Percentiles rank a stretch among this genome's conserved stretches.
These are phyloP conservation scores for Schizaphis graminum DNA, from an alignment of 2,888 invertebrate genomes.

Conservation along the genomic window DNA sequence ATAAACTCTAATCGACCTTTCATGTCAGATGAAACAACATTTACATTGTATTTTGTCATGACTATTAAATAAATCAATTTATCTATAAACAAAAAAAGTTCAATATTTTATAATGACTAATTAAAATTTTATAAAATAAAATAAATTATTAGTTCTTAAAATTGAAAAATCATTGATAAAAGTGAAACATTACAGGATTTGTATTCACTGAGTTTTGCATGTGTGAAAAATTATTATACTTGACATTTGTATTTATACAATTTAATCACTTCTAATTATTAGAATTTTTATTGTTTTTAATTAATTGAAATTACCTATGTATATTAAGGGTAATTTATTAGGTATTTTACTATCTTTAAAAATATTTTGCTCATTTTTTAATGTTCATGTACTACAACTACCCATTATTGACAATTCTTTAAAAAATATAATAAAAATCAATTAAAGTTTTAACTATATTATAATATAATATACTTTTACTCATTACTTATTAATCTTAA, in stretches of 20 bases:
- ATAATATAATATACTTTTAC: background rate
- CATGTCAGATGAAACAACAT: conserved; percentile 56
- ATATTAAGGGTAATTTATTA: too few relatives aligned
- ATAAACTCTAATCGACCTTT: conserved; percentile 62
- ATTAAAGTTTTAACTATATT: background rate
- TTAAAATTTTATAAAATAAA: background rate
- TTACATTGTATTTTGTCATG: conserved; percentile 60
- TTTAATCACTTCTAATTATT: background rate
- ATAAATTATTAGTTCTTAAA: background rate
- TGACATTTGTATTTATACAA: background rate
- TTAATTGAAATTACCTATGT: background rate
- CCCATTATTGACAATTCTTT: too few relatives aligned
- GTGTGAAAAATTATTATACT: background rate
- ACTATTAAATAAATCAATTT: background rate
- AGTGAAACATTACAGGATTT: background rate
- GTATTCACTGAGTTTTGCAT: background rate
- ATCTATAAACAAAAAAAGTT: conserved; percentile 9
- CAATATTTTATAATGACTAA: background rate
- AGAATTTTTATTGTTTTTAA: background rate
- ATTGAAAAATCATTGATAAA: background rate
- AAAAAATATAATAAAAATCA: background rate
- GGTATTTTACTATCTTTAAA: too few relatives aligned
- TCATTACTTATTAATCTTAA: background rate
- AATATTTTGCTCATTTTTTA: background rate
- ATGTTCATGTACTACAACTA: too few relatives aligned